Evolutionary conservation across 2,888 invertebrate genomes (phyloP), one percentile per base, ranked within the genome.

Genomic region (Drosophila prostipennis): DNA sequence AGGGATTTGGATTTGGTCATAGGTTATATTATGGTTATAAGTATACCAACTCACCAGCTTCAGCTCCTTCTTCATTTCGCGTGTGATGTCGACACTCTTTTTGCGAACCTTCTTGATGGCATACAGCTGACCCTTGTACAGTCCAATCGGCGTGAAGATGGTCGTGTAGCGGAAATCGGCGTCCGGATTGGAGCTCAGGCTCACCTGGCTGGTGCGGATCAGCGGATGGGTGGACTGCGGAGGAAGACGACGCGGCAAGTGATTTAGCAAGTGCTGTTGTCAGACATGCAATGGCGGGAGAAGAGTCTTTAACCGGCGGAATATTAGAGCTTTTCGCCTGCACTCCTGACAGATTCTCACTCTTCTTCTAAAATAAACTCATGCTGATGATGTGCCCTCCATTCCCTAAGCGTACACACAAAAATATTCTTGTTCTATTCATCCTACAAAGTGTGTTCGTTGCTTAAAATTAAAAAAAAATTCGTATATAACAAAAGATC

Each of bases 41-140:
- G n/a, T n/a, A n/a, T n/a, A n/a, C n/a, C n/a, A n/a, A n/a, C 94
- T 93, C 91, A 96, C 96, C 92, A 96, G 94, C 94, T 98, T 98
- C 2, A 98, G 93, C 92, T 98, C 98, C 91, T 97, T 98, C 91
- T 97, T 97, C 94, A 98, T 97, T 89, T 96, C 96, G 48, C 98
- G 93, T 6, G 95, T 97, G 55, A 98, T 96, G 85, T 98, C 98
- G 16, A 98, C 95, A 60, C 96, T 95, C 89, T 96, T 96, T 90
- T 97, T 96, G 74, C 95, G 93, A 14, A 98, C 95, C 74, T 96
- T 95, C 89, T 98, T 97, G 56, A 98, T 95, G 8, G 98, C 96
- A 69, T 98, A 96, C 60, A 98, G 94, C 57, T 97, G 94, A 0
- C 97, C 97, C 86, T 96, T 96, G 92, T 97, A 98, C 73, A 97